These are phyloP conservation scores for Euleptes europaea DNA, from an alignment of 2,113 vertebrate genomes.

Conservation along the genomic window DNA sequence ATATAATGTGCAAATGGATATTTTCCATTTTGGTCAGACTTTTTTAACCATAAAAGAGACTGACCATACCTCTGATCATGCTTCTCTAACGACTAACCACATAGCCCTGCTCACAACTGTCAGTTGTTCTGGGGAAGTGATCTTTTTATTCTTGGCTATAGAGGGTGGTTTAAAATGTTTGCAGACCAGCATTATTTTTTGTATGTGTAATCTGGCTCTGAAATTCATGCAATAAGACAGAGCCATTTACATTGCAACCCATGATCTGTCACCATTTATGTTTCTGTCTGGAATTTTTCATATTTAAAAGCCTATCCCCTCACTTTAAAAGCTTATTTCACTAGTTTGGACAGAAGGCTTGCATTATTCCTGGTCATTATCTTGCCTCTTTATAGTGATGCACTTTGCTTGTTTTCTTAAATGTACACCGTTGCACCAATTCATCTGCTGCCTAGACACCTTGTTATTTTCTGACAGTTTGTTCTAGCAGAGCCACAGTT, in stretches of 20 bases:
- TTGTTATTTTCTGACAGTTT: background rate
- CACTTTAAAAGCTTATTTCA: no score
- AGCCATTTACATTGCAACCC: no score
- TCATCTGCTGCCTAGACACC: background rate
- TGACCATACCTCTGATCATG: background rate
- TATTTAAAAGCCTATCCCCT: no score
- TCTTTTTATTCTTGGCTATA: background rate
- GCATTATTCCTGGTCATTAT: no score
- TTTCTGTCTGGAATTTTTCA: no score
- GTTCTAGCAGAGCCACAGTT: background rate
- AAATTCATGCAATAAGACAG: no score
- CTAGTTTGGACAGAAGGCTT: no score
- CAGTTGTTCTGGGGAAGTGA: background rate
- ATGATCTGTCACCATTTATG: no score
- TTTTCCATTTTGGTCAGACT: background rate
- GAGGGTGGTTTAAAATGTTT: background rate
- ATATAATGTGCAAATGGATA: background rate
- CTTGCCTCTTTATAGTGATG: no score
- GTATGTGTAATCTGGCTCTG: background rate
- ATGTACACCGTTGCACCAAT: background rate
- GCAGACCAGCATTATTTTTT: background rate
- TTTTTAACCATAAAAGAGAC: background rate
- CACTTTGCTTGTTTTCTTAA: no score
- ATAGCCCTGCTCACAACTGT: background rate
- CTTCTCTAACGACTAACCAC: background rate